Evolutionary conservation across 2,888 invertebrate genomes (phyloP), one percentile per base, ranked within the genome.

Genomic region (Ochlodes sylvanus): DNA sequence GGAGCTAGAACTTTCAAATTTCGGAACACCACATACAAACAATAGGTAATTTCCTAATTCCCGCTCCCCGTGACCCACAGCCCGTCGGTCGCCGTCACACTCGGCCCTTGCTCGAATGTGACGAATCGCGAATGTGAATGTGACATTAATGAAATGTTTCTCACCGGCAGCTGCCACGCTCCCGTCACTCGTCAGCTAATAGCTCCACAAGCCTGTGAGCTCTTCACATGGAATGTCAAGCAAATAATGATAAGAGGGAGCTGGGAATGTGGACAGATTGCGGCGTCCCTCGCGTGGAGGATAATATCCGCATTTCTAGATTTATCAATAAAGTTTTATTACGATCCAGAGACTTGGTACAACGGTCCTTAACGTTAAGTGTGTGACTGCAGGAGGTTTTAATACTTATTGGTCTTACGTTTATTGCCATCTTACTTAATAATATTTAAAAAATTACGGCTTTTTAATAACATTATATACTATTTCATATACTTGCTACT

Each of bases 111-210:
- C 34, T 7, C n/a, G n/a, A n/a, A 1, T 47, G 70, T 71, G 73
- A 71, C 71, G 73, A 71, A 73, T 73, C 68, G 71, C 69, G 72
- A 70, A 47, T 47, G 42, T 42, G 42, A 42, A 70, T 72, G 68
- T 68, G 41, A 55, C 72, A 72, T 72, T 70, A 71, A 70, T 68
- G 62, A 68, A 71, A 62, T 66, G 61, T 65, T 71, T 72, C 72
- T 68, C 72, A 71, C 69, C 68, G 57, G 38, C 55, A 63, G 69
- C 62, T 69, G 69, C 58, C 63, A 41, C 65, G 19, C 27, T 15
- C 15, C 21, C 54, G 14, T 12, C 27, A 27, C 55, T 17, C 7
- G 7, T 2, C 47, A 9, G 47, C 47, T 47, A 47, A 47, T 47
- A 47, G 47, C 47, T 17, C 47, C 47, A 7, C 7, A 17, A 17